Conservation (phyloP, 2,797 vertebrate species). For the Schizothorax lantsangensis region DNA sequence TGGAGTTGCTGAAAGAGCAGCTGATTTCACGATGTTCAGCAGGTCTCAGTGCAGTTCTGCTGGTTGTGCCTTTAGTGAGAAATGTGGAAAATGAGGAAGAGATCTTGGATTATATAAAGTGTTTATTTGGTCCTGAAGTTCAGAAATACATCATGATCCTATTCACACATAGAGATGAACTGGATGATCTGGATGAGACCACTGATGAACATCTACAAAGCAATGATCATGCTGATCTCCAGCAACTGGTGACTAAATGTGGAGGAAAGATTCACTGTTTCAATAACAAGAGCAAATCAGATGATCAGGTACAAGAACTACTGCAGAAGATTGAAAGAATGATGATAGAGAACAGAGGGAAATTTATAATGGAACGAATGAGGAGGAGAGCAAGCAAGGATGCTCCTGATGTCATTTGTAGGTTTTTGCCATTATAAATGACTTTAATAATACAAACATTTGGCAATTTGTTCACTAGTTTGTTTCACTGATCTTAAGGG, state of each 20-base stretch:
- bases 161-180: background rate
- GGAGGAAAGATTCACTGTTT: too few relatives aligned
- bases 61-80: conserved; percentile 27
- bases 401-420: background rate
- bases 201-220: background rate
- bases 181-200: background rate
- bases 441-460: too few relatives aligned
- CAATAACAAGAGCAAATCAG: too few relatives aligned
- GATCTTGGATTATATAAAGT: conserved; percentile 17
- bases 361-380: background rate
- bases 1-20: too few relatives aligned
- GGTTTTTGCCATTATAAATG: background rate
- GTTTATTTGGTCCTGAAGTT: conserved; percentile 7
- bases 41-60: background rate
- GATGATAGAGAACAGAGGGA: background rate
- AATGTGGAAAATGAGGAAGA: conserved; percentile 40
- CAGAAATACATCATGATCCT: conserved; percentile 5
- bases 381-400: background rate
- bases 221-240: too few relatives aligned
- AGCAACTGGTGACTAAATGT: too few relatives aligned
- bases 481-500: too few relatives aligned
- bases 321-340: background rate
- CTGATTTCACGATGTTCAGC: background rate
- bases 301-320: background rate
- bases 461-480: too few relatives aligned